Conservation (phyloP, 1,140 invertebrate genomes). For the Bicyclus anynana region DNA sequence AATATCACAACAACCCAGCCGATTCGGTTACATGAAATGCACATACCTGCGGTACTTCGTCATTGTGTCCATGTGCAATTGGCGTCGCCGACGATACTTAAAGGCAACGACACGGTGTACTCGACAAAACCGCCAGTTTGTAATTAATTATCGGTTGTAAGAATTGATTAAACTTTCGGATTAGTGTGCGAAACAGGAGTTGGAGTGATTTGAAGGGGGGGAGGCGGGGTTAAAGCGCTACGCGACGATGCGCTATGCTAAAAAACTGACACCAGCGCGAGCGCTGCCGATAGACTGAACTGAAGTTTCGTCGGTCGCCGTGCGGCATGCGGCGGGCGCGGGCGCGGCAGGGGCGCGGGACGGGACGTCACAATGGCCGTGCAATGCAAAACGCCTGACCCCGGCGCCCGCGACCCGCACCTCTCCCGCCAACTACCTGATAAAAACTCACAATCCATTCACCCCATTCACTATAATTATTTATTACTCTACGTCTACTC, state of each 20-base stretch:
- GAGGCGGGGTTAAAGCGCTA: not conserved
- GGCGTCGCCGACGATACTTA: slow-evolving; percentile 22
- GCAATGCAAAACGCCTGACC: slow-evolving; percentile 24
- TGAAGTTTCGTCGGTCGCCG: slow-evolving; percentile 25
- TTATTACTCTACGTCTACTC: no score
- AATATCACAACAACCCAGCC: not conserved
- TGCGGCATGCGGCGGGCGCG: slow-evolving; percentile 31
- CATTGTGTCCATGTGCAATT: slow-evolving; percentile 50
- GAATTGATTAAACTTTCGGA: slow-evolving; percentile 1
- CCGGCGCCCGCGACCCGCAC: slow-evolving; percentile 19
- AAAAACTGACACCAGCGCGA: slow-evolving; percentile 54
- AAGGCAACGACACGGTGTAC: not conserved
- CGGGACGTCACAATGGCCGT: slow-evolving; percentile 23
- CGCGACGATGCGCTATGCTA: slow-evolving; percentile 20
- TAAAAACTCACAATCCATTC: slow-evolving; percentile 57
- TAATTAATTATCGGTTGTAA: no score
- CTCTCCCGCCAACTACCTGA: slow-evolving; percentile 28
- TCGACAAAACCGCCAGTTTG: not conserved
- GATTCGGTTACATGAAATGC: not conserved
- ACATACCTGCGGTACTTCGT: slow-evolving; percentile 63
- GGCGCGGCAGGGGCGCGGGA: slow-evolving; percentile 24
- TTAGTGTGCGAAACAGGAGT: slow-evolving; percentile 24
- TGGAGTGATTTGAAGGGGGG: slow-evolving; percentile 8
- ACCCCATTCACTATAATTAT: slow-evolving; percentile 42
- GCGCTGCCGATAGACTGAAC: slow-evolving; percentile 61